These are phyloP conservation scores for Oreocharis arfaki DNA, from an alignment of 2,113 vertebrate genomes.

Conservation along the genomic window DNA sequence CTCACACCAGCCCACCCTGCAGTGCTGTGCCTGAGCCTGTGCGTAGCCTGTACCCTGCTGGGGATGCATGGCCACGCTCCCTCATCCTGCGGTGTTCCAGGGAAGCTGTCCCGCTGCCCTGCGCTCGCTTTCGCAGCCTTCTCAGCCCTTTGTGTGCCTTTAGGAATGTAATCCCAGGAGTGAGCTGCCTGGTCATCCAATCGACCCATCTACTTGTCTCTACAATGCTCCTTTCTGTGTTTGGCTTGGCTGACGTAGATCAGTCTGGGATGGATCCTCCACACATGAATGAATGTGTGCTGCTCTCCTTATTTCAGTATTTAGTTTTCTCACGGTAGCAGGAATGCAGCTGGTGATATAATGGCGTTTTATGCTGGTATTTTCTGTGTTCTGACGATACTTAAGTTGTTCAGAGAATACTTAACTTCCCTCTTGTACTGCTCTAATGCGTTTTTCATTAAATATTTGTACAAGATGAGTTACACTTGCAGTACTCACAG, in stretches of 20 bases:
- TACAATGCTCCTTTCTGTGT: neutral
- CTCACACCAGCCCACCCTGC: fast-evolving
- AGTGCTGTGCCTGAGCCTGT: neutral
- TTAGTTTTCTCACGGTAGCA: neutral
- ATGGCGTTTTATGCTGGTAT: neutral
- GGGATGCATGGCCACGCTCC: neutral
- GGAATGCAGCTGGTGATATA: neutral
- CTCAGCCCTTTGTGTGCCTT: neutral
- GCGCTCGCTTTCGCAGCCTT: fast-evolving
- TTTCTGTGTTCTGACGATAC: neutral
- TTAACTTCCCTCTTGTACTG: neutral
- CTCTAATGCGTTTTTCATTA: neutral
- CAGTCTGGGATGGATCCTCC: neutral
- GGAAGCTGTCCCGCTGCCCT: neutral
- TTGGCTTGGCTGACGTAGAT: neutral
- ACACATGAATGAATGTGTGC: fast-evolving
- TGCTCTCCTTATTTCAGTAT: neutral
- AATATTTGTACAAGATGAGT: neutral
- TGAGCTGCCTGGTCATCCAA: neutral
- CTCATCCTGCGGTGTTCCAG: neutral
- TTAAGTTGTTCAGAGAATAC: neutral
- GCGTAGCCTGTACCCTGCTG: neutral
- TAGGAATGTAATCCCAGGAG: neutral
- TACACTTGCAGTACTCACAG: neutral
- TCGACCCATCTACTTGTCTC: neutral